Evolutionary conservation across 2,888 invertebrate genomes (phyloP).

Genomic region (Nesidiocoris tenuis): DNA sequence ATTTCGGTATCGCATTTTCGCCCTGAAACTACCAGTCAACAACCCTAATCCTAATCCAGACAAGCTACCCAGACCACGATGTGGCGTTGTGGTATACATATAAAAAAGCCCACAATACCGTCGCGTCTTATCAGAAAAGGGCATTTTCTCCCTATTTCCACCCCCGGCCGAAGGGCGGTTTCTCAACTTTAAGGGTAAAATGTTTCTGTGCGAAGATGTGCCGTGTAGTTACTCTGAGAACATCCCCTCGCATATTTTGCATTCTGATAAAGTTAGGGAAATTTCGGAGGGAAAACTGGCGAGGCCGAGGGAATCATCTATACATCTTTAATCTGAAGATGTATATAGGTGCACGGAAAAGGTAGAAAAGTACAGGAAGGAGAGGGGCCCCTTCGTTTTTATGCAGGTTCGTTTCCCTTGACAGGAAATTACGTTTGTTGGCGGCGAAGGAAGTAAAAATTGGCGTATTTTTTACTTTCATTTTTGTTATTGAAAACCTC

Average conservation of each 20-base stretch:
- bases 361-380: neutral
- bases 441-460: neutral
- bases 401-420: slow-evolving; percentile 12
- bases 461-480: too few relatives aligned
- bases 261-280: slow-evolving; percentile 41
- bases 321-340: slow-evolving; percentile 34
- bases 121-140: neutral
- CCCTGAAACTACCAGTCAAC: slow-evolving; percentile 9
- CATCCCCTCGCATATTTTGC: slow-evolving; percentile 19
- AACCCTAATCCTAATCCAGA: slow-evolving; percentile 13
- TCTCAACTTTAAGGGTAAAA: slow-evolving; percentile 10
- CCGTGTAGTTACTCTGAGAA: neutral
- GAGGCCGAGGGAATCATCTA: neutral
- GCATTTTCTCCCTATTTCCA: neutral
- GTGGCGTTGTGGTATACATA: slow-evolving; percentile 28
- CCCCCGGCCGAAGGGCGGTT: slow-evolving; percentile 5
- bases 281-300: slow-evolving; percentile 15
- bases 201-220: slow-evolving; percentile 12
- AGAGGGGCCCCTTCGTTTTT: slow-evolving; percentile 1
- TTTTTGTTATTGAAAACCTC: too few relatives aligned
- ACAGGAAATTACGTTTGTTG: slow-evolving; percentile 18
- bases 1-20: neutral
- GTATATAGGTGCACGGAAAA: too few relatives aligned
- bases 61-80: too few relatives aligned
- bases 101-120: slow-evolving; percentile 11